phyloP scores from a whole-genome alignment of 2,113 vertebrate genomes.

The Zingel zingel region DNA sequence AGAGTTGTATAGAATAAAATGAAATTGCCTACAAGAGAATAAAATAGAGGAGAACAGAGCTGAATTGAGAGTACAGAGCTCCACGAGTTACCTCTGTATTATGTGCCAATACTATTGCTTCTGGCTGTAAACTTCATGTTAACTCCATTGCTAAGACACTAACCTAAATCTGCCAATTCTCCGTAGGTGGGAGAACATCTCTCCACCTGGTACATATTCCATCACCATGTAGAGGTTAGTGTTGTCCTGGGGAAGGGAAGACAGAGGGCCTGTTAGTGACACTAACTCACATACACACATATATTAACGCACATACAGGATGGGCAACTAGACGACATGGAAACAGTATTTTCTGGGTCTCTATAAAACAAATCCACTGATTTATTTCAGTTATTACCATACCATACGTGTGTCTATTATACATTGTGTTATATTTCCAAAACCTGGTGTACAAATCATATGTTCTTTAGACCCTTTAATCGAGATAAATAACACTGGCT shows the following conservation, averaged over 20 bases:
- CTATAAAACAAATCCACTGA: neutral
- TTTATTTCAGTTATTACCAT: neutral
- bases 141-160: conserved; percentile 31
- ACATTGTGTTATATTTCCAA: neutral
- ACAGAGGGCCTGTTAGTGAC: conserved; percentile 44
- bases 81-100: neutral
- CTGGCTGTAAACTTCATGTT: neutral
- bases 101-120: neutral
- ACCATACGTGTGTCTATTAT: neutral
- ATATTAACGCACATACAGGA: neutral
- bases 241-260: conserved; percentile 86
- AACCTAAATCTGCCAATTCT: conserved; percentile 93
- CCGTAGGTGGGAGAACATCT: conserved; percentile 95
- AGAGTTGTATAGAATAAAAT: neutral
- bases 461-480: neutral
- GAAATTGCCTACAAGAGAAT: neutral
- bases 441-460: neutral
- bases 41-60: neutral
- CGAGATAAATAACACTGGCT: neutral
- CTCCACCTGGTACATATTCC: conserved; percentile 93
- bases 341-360: neutral
- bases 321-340: neutral
- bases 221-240: conserved; percentile 96
- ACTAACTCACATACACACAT: neutral
- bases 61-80: neutral